Evolutionary conservation across 1,140 invertebrate genomes (phyloP).

Genomic region (Parapsyche elsis): DNA sequence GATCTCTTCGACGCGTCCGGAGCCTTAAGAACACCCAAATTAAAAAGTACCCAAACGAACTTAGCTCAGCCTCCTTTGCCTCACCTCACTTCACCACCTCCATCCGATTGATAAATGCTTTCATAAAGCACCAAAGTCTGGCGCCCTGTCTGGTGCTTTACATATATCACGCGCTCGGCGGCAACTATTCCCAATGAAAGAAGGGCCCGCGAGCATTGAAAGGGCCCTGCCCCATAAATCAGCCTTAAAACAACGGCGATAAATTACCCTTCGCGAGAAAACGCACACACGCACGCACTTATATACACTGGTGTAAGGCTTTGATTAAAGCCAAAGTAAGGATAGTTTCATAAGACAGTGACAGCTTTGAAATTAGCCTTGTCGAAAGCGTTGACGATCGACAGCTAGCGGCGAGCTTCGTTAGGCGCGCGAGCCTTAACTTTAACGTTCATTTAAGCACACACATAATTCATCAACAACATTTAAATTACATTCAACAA

Average conservation of each 20-base stretch:
- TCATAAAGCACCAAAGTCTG: constrained; percentile 46
- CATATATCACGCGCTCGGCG: constrained; percentile 34
- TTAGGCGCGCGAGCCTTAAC: no score
- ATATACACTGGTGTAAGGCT: neutral
- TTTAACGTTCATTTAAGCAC: no score
- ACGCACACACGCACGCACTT: neutral
- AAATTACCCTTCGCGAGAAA: constrained; percentile 18
- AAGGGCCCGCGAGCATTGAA: constrained; percentile 40
- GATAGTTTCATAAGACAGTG: constrained; percentile 33
- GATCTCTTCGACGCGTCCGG: neutral
- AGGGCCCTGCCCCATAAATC: constrained; percentile 42
- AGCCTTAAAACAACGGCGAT: constrained; percentile 44
- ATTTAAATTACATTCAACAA: no score
- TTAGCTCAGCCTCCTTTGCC: no score
- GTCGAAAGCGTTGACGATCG: constrained; percentile 24
- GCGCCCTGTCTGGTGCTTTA: constrained; percentile 40
- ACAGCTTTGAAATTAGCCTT: neutral
- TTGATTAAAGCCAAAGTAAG: neutral
- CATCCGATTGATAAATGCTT: constrained; percentile 42
- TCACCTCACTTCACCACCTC: neutral
- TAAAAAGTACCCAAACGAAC: constrained; percentile 1
- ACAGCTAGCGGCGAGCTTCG: no score
- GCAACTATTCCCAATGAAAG: constrained; percentile 46
- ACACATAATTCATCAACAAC: no score
- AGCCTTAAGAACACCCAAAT: neutral